Evolutionary conservation across 2,113 vertebrate genomes (phyloP), one percentile per base, ranked within the genome.

Genomic region (Alexandromys fortis): DNA sequence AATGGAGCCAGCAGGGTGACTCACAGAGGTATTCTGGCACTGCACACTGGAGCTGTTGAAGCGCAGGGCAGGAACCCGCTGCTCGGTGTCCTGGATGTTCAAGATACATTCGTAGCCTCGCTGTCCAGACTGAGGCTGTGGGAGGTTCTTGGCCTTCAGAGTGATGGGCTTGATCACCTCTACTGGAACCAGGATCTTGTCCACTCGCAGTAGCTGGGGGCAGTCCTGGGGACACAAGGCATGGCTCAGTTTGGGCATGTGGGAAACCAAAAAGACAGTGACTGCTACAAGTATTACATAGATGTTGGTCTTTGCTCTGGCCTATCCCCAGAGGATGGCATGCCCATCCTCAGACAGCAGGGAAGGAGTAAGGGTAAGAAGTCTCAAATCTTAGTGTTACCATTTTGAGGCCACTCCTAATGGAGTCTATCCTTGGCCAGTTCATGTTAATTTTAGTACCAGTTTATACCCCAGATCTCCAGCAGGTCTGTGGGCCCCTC

Each of bases 31-130:
- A 98, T 99, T 99, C 97, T 99, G 99, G 98, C 99, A 99, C 97
- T 99, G 99, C 90, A 99, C 99, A 0, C 99, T 99, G 98, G 99
- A 99, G 98, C 99, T 99, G 98, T 99, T 99, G 98, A 99, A 99
- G 94, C 99, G 99, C 92, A 99, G 94, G 58, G 99, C 99, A 0
- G 99, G 99, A 24, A 99, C 99, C 47, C 99, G 89, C 98, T 99
- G 99, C 97, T 99, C 99, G 0, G 97, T 98, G 73, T 99, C 99
- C 97, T 99, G 99, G 98, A 99, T 99, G 98, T 94, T 99, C 78
- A 99, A 98, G 96, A 99, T 97, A 89, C 99, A 99, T 96, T 99
- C 99, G 0, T 99, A 99, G 19, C 99, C 99, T 0, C 99, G 97
- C 98, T 99, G 99, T n/a, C 99, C 99, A 0, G 99, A 99, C 98